Conservation (phyloP, 2,888 invertebrate species). For the Morpho helenor region DNA sequence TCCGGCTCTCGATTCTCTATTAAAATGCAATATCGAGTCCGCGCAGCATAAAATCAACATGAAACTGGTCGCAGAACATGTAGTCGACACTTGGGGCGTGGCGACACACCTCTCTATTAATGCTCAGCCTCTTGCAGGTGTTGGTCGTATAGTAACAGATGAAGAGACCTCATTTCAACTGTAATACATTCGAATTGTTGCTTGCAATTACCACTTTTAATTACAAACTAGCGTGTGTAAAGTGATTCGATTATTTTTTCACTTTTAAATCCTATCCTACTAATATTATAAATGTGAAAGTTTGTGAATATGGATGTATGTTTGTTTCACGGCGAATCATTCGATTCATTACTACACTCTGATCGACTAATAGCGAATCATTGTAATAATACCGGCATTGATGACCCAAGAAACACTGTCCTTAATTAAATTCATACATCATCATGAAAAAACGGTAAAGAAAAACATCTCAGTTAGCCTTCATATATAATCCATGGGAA, state of each 20-base stretch:
- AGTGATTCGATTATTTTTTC: neutral
- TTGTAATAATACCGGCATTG: too few species aligned
- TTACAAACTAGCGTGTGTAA: constrained; percentile 2
- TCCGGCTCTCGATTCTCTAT: constrained; percentile 22
- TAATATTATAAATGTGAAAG: too few species aligned
- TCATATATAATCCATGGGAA: too few species aligned
- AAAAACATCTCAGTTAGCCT: too few species aligned
- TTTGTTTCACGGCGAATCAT: too few species aligned
- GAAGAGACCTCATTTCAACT: constrained; percentile 27
- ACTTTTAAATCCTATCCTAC: neutral
- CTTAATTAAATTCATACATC: too few species aligned
- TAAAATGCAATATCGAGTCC: constrained; percentile 31
- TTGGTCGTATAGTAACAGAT: constrained; percentile 20
- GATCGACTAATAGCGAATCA: too few species aligned
- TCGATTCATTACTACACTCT: too few species aligned
- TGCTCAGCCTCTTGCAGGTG: constrained; percentile 41
- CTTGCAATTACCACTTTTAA: neutral
- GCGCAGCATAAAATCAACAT: constrained; percentile 34
- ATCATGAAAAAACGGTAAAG: too few species aligned
- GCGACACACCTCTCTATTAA: constrained; percentile 73
- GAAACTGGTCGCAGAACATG: constrained; percentile 38
- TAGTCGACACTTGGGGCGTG: constrained; percentile 53
- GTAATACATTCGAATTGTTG: neutral
- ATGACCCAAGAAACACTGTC: too few species aligned
- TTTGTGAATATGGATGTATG: too few species aligned